A percentile compares a stretch with the other conserved stretches of the same genome.
Evolutionary conservation across 2,888 invertebrate genomes (phyloP).

Genomic region (Blastobasis adustella): DNA sequence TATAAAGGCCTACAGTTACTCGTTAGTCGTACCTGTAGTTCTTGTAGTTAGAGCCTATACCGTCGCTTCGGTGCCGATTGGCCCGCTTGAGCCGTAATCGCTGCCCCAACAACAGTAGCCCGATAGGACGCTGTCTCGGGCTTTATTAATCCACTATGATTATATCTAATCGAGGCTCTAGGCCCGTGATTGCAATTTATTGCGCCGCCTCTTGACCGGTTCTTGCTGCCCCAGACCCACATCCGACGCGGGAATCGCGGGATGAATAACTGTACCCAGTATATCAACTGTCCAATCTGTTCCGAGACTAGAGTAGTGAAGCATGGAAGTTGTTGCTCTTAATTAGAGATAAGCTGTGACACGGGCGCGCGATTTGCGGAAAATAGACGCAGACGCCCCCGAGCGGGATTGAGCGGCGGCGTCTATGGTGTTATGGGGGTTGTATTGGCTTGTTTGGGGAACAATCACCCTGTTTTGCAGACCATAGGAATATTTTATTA

Average conservation of each 20-base stretch:
- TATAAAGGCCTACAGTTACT: no score
- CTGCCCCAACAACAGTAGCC: not conserved
- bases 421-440: no score
- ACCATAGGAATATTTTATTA: no score
- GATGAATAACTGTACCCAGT: constrained; percentile 6
- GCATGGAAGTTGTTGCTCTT: not conserved
- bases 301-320: not conserved
- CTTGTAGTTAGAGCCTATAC: no score
- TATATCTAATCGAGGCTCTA: constrained; percentile 11
- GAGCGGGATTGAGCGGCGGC: no score
- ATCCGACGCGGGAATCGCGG: not conserved
- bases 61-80: no score
- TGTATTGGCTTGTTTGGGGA: no score
- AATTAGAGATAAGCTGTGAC: not conserved
- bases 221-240: constrained; percentile 10
- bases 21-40: no score
- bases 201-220: constrained; percentile 21
- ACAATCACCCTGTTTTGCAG: no score
- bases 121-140: not conserved
- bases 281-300: constrained; percentile 2
- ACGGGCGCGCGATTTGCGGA: no score
- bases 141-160: constrained; percentile 10
- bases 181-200: constrained; percentile 40
- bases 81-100: no score
- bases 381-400: no score